Evolutionary conservation across 2,113 vertebrate genomes (phyloP).

Genomic region (Oryzias javanicus): DNA sequence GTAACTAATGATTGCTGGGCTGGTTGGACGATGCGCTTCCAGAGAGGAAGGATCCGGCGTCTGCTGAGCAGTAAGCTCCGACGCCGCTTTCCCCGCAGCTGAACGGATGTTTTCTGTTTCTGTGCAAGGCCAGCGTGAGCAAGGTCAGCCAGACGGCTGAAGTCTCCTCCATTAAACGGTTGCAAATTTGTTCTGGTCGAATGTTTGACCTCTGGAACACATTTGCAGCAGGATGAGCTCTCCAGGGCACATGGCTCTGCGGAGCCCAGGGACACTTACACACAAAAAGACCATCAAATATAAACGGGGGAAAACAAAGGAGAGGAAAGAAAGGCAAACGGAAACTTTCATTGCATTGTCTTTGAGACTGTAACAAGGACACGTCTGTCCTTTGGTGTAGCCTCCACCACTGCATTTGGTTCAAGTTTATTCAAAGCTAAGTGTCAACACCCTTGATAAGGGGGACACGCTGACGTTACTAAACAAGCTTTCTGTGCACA

Average conservation of each 20-base stretch:
- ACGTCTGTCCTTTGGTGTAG: no score
- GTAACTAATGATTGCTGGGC: constrained; percentile 51
- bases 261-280: constrained; percentile 26
- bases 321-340: background rate
- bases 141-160: constrained; percentile 46
- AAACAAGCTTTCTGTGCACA: no score
- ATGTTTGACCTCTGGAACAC: constrained; percentile 45
- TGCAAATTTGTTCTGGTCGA: constrained; percentile 40
- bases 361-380: no score
- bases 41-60: constrained; percentile 24
- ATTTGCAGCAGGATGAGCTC: constrained; percentile 26
- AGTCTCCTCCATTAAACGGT: constrained; percentile 41
- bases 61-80: constrained; percentile 18
- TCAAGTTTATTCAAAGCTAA: no score
- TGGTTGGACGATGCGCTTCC: constrained; percentile 20
- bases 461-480: no score
- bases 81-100: constrained; percentile 13
- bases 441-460: no score
- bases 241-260: constrained; percentile 48
- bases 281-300: no score
- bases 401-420: no score
- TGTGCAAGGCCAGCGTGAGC: constrained; percentile 5
- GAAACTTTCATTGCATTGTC: background rate
- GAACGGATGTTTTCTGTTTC: constrained; percentile 18
- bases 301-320: constrained; percentile 3